Percentiles rank a stretch among this genome's conserved stretches.
These are phyloP conservation scores for Myotis findleyi DNA, from an alignment of 2,797 vertebrate genomes.

Conservation along the genomic window DNA sequence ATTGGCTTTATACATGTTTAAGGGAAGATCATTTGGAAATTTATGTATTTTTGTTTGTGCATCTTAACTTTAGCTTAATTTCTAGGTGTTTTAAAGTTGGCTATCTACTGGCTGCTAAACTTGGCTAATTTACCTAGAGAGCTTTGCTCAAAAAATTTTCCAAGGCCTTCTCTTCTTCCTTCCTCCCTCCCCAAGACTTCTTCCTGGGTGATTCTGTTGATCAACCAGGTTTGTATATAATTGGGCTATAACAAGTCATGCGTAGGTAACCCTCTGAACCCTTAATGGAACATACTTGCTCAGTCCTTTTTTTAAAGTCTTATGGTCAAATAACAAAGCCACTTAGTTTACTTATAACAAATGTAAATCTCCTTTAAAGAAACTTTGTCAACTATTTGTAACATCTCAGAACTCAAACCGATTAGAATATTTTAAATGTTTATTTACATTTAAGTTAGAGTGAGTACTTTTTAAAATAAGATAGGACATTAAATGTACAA, in stretches of 20 bases:
- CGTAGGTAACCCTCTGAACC: background rate
- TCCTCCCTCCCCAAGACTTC: background rate
- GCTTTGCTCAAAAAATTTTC: conserved; percentile 35
- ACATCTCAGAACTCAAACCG: background rate
- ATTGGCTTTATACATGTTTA: conserved; percentile 39
- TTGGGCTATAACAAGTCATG: background rate
- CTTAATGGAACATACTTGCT: background rate
- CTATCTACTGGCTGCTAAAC: background rate
- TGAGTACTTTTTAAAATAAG: background rate
- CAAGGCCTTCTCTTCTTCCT: background rate
- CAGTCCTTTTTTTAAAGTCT: background rate
- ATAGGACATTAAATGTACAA: background rate
- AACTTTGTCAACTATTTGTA: conserved; percentile 2
- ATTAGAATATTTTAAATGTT: conserved; percentile 14
- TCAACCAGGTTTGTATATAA: background rate
- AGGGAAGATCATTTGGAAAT: background rate
- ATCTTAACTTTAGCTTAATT: conserved; percentile 39
- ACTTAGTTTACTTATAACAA: conserved; percentile 31
- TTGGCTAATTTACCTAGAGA: conserved; percentile 29
- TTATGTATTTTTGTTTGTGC: conserved; percentile 7
- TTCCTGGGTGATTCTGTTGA: background rate
- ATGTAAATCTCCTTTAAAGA: conserved; percentile 9
- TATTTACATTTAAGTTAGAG: conserved; percentile 2
- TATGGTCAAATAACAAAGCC: background rate
- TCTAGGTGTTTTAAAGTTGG: conserved; percentile 1